Percentiles rank a stretch among this genome's conserved stretches.
Conservation (phyloP, 2,113 vertebrate genomes). For the Protobothrops mucrosquamatus region DNA sequence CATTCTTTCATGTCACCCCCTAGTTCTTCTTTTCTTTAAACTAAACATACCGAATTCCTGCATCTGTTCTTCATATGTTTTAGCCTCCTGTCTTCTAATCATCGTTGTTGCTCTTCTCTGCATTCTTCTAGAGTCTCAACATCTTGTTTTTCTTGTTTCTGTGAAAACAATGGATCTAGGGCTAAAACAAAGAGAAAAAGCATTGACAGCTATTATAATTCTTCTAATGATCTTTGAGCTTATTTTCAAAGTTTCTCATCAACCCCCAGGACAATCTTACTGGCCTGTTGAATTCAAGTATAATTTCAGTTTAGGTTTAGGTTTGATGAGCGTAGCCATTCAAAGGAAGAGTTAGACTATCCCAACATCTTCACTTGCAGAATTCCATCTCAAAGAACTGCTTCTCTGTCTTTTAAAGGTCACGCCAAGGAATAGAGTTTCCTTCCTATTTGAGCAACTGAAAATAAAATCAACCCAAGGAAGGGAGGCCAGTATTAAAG, state of each 20-base stretch:
- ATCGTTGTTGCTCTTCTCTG: neutral
- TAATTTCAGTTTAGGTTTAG: slow-evolving; percentile 34
- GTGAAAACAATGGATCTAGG: neutral
- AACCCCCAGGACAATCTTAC: neutral
- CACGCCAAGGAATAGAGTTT: slow-evolving; percentile 34
- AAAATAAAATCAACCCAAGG: slow-evolving; percentile 38
- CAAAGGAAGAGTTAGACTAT: slow-evolving; percentile 52
- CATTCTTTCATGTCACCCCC: neutral
- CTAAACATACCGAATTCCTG: neutral
- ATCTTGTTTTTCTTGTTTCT: neutral
- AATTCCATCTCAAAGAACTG: slow-evolving; percentile 15
- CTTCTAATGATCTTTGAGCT: neutral
- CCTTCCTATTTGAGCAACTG: slow-evolving; percentile 42
- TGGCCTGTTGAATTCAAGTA: slow-evolving; percentile 28
- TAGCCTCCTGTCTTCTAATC: neutral
- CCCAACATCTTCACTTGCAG: slow-evolving; percentile 43
- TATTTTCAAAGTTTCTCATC: slow-evolving; percentile 6
- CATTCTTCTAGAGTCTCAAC: neutral
- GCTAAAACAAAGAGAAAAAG: neutral
- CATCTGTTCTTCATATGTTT: neutral
- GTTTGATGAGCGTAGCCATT: slow-evolving; percentile 46
- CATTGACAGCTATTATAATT: neutral
- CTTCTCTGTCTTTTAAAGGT: slow-evolving; percentile 41
- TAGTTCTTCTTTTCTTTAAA: neutral
- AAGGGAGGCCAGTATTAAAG: slow-evolving; percentile 62